These are phyloP conservation scores for Trichosurus vulpecula DNA, from an alignment of 2,797 vertebrate species.

Conservation along the genomic window DNA sequence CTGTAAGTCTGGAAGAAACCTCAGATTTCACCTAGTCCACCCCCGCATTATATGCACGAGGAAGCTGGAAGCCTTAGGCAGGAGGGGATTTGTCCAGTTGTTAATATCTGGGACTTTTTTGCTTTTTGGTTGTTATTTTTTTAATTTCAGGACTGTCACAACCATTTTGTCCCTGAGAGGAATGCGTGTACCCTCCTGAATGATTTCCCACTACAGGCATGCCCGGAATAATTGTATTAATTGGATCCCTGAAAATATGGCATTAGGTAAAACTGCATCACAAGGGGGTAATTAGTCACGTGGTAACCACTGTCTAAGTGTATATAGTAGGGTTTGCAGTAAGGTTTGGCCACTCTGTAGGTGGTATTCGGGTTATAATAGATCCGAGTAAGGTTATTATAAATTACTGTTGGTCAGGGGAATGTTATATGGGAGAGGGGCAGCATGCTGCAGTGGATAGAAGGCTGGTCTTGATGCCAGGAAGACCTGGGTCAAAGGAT, in stretches of 20 bases:
- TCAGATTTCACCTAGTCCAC: background rate
- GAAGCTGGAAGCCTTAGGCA: background rate
- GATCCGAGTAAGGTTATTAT: background rate
- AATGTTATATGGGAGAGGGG: background rate
- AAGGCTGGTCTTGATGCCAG: background rate
- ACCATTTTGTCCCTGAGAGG: background rate
- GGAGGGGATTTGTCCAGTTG: background rate
- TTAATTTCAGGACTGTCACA: background rate
- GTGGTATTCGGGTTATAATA: background rate
- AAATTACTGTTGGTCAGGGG: background rate
- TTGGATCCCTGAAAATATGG: background rate
- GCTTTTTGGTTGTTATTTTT: background rate
- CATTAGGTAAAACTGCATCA: background rate
- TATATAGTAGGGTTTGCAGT: background rate
- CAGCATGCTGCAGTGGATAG: background rate
- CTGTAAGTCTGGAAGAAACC: background rate
- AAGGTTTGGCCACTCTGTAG: background rate
- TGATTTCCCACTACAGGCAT: background rate
- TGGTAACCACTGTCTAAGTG: background rate
- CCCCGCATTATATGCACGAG: background rate
- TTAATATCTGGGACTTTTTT: background rate
- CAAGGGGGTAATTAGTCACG: background rate
- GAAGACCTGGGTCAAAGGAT: background rate
- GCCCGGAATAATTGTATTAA: background rate
- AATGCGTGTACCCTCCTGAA: background rate